Evolutionary conservation across 2,888 invertebrate genomes (phyloP).

Genomic region (Mythimna pallens): DNA sequence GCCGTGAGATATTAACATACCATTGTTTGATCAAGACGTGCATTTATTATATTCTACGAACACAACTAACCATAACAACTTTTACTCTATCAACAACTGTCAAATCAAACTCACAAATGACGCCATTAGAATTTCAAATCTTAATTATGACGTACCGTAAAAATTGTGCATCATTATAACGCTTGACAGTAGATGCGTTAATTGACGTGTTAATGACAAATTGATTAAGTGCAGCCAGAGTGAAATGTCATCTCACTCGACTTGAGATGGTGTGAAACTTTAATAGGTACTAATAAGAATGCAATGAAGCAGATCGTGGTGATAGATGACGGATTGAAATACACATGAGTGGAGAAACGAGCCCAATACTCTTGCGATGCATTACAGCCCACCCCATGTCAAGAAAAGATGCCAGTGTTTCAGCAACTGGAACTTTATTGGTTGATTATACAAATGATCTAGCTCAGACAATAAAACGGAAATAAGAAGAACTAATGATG

Average conservation of each 20-base stretch:
- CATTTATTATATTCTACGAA: not conserved
- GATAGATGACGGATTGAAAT: constrained; percentile 27
- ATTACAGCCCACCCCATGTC: not conserved
- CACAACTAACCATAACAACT: not conserved
- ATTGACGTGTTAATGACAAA: constrained; percentile 50
- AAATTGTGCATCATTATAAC: constrained; percentile 41
- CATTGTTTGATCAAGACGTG: not conserved
- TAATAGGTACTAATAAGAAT: constrained; percentile 33
- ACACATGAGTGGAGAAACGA: too few species aligned
- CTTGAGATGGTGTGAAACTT: constrained; percentile 32
- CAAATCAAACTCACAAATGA: constrained; percentile 11
- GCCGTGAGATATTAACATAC: not conserved
- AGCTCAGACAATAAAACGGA: not conserved
- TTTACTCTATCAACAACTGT: constrained; percentile 29
- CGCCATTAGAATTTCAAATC: constrained; percentile 15
- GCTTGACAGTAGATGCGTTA: constrained; percentile 48
- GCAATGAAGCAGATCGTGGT: constrained; percentile 4
- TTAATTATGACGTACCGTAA: constrained; percentile 42
- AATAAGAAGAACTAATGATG: not conserved
- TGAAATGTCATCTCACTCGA: constrained; percentile 45
- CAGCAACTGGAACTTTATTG: not conserved
- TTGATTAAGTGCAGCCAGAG: constrained; percentile 48
- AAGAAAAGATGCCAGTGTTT: not conserved
- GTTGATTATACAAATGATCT: not conserved
- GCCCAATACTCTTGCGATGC: not conserved